A percentile compares a stretch with the other conserved stretches of the same genome.
Conservation (phyloP, 2,888 invertebrate genomes). For the Tiphia femorata region DNA sequence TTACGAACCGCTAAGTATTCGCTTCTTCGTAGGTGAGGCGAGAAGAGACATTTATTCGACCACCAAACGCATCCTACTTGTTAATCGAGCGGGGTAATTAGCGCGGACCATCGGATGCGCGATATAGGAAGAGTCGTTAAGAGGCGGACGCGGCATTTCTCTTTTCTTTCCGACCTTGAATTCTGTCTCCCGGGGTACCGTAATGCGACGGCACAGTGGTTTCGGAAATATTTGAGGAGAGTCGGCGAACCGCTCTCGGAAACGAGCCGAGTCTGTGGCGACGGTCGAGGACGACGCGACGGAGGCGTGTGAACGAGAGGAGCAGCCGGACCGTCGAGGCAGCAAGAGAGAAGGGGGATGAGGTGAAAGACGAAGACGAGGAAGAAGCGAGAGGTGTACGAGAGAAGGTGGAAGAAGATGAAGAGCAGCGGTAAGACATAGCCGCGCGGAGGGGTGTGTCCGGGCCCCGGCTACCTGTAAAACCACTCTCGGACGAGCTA, state of each 20-base stretch:
- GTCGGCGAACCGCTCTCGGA: neutral
- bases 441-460: conserved; percentile 51
- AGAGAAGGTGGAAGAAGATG: conserved; percentile 27
- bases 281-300: neutral
- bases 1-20: too few species aligned
- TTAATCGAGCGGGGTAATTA: too few species aligned
- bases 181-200: neutral
- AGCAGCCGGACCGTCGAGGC: neutral
- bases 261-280: neutral
- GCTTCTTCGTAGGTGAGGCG: too few species aligned
- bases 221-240: neutral
- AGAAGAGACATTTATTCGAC: conserved; percentile 9
- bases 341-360: neutral
- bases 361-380: neutral
- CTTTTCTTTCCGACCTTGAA: neutral
- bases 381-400: neutral
- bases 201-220: neutral
- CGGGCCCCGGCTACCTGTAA: conserved; percentile 53
- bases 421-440: conserved; percentile 36
- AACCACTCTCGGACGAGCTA: conserved; percentile 54
- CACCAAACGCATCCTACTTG: conserved; percentile 5
- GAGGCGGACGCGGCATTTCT: conserved; percentile 1
- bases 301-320: too few species aligned
- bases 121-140: neutral
- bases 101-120: too few species aligned